These are phyloP conservation scores for Drosophila sordidapex DNA, from an alignment of 2,888 invertebrate genomes.

Conservation along the genomic window DNA sequence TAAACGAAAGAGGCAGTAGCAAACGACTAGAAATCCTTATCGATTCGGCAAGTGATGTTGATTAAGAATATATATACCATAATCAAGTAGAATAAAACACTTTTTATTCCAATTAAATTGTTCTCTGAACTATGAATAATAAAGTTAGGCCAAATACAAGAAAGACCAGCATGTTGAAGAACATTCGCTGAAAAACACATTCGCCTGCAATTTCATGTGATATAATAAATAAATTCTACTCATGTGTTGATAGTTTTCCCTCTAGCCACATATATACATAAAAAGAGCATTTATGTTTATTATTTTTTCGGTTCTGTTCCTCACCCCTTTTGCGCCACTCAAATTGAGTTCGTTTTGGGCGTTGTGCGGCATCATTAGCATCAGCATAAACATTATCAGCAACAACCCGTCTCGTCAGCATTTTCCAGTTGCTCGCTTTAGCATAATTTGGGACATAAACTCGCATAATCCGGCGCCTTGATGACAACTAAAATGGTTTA, in stretches of 20 bases:
- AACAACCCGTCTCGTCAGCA: conserved; percentile 41
- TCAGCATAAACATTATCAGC: conserved; percentile 46
- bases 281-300: conserved; percentile 7
- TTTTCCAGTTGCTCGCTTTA: conserved; percentile 45
- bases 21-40: fast-evolving
- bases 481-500: conserved; percentile 63
- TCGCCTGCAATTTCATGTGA: not conserved
- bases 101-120: not conserved
- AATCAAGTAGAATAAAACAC: not conserved
- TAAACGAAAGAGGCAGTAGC: not conserved
- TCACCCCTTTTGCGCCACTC: not conserved
- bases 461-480: conserved; percentile 70
- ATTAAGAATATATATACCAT: not conserved
- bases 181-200: not conserved
- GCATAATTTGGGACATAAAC: conserved; percentile 77
- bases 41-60: not conserved
- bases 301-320: conserved; percentile 6
- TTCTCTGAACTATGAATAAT: not conserved
- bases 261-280: conserved; percentile 11
- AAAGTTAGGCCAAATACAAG: not conserved
- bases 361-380: conserved; percentile 38
- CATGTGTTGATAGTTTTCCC: not conserved
- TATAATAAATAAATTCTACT: not conserved
- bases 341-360: conserved; percentile 15
- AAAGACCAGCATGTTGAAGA: not conserved